A percentile compares a stretch with the other conserved stretches of the same genome.
phyloP scores from a whole-genome alignment of 2,797 vertebrate genomes.

The Hippoglossus hippoglossus region DNA sequence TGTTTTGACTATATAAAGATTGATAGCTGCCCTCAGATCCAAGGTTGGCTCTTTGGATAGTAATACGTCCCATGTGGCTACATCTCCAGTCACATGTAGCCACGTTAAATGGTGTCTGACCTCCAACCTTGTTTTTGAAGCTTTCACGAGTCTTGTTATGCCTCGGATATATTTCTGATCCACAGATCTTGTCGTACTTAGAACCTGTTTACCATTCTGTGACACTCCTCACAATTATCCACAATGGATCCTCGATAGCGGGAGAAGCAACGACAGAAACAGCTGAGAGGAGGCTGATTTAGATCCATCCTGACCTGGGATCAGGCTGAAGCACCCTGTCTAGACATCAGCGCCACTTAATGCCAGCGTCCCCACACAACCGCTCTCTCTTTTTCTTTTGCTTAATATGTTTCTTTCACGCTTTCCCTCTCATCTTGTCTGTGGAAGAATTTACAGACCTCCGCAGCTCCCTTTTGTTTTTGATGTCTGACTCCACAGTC shows the following conservation, averaged over 20 bases:
- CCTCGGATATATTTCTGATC: slow-evolving; percentile 10
- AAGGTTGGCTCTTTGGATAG: slow-evolving; percentile 49
- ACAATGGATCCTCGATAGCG: background rate
- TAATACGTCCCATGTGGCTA: slow-evolving; percentile 65
- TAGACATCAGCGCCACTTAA: slow-evolving; percentile 63
- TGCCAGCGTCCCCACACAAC: slow-evolving; percentile 25
- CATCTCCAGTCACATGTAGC: slow-evolving; percentile 37
- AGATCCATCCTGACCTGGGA: slow-evolving; percentile 59
- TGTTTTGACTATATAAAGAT: slow-evolving; percentile 66
- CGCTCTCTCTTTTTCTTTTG: slow-evolving; percentile 1
- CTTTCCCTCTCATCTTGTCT: slow-evolving; percentile 14
- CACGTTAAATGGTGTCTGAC: slow-evolving; percentile 35
- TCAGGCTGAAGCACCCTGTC: slow-evolving; percentile 72
- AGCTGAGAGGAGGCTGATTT: slow-evolving; percentile 28
- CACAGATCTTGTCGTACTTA: background rate
- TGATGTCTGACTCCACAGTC: slow-evolving; percentile 17
- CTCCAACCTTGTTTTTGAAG: slow-evolving; percentile 27
- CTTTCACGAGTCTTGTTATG: slow-evolving; percentile 5
- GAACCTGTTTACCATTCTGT: background rate
- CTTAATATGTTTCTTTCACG: slow-evolving; percentile 11
- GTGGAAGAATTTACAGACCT: slow-evolving; percentile 29
- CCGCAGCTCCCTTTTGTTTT: slow-evolving; percentile 33
- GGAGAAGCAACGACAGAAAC: slow-evolving; percentile 32
- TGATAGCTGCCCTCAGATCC: slow-evolving; percentile 56
- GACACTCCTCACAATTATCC: slow-evolving; percentile 6